Base-by-base conservation (phyloP, 2,113 vertebrate species). In the Anguilla japonica region DNA sequence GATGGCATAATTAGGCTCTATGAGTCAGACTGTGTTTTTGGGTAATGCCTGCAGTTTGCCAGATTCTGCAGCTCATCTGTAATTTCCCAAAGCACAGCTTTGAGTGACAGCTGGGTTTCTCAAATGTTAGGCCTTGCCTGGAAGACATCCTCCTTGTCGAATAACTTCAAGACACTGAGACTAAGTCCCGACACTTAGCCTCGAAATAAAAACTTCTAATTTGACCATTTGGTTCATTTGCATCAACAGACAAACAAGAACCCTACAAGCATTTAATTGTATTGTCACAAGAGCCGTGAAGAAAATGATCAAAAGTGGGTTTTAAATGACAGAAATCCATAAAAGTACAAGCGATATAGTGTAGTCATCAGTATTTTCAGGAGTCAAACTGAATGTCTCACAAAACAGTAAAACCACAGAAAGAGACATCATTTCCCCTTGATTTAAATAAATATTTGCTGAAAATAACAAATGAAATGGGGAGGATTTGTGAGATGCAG, bases 121-220 rank as follows among this genome's bases (percentile, higher is more conserved):
- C 90, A 79, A 85, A 88, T 88, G 41, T 26, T 6, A 88, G 81
- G 78, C 78, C 53, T 82, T 86, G 88, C 82, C 88, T 87, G 92
- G 91, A 92, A 93, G 91, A 94, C 91, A 87, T 34, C 85, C 89
- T 82, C 81, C 87, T 83, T 83, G 87, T 63, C 67, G 81, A 56
- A 43, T 15, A 84, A 78, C 86, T 86, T 63, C 26, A 75, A 83
- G 15, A 53, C 84, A 88, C 71, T 34, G 20, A 13, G 78, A 87
- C 87, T 88, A 89, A 84, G 86, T 90, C 89, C 86, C 26, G 15
- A 86, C 87, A 85, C 86, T 86, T 81, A 86, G 85, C 89, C 89
- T 89, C 84, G 87, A 75, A 34, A n/a, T 29, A 75, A 75, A 75
- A 26, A 11, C 26, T n/a, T 75, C n/a, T 2, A 29, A 13, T 34